phyloP scores from a whole-genome alignment of 1,140 invertebrate species.

The Propsilocerus akamusi region DNA sequence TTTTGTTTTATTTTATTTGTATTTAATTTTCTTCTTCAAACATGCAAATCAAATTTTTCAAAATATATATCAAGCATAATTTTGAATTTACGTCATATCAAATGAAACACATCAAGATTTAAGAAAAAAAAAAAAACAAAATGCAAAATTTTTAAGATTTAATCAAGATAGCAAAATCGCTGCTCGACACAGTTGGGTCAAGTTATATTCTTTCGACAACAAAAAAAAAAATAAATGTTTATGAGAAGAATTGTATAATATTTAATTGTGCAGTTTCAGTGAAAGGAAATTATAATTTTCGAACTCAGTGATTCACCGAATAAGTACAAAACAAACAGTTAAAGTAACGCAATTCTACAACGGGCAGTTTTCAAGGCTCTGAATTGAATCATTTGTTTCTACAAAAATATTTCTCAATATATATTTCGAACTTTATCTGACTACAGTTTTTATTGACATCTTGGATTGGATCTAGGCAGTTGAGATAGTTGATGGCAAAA shows the following conservation, averaged over 20 bases:
- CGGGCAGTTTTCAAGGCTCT: too few relatives aligned
- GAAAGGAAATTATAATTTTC: constrained; percentile 14
- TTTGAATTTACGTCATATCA: constrained; percentile 10
- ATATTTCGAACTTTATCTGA: neutral
- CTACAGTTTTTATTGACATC: neutral
- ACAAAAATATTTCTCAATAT: neutral
- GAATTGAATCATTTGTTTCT: constrained; percentile 3
- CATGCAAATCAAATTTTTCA: constrained; percentile 3
- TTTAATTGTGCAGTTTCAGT: constrained; percentile 5
- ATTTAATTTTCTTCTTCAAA: constrained; percentile 1
- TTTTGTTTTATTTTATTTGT: constrained; percentile 5
- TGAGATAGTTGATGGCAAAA: neutral
- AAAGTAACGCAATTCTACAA: too few relatives aligned
- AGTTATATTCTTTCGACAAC: constrained; percentile 9
- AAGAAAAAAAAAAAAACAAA: constrained; percentile 15
- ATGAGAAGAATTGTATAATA: constrained; percentile 8
- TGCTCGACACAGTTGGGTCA: constrained; percentile 5
- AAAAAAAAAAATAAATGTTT: constrained; percentile 8
- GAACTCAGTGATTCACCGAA: constrained; percentile 23
- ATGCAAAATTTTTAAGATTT: too few relatives aligned
- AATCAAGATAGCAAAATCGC: constrained; percentile 13
- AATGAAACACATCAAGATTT: constrained; percentile 10
- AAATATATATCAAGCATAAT: constrained; percentile 7
- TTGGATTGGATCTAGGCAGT: neutral
- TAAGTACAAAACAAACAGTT: constrained; percentile 22